Base-by-base conservation (phyloP, 2,113 vertebrate genomes). In the Arenaria interpres region DNA sequence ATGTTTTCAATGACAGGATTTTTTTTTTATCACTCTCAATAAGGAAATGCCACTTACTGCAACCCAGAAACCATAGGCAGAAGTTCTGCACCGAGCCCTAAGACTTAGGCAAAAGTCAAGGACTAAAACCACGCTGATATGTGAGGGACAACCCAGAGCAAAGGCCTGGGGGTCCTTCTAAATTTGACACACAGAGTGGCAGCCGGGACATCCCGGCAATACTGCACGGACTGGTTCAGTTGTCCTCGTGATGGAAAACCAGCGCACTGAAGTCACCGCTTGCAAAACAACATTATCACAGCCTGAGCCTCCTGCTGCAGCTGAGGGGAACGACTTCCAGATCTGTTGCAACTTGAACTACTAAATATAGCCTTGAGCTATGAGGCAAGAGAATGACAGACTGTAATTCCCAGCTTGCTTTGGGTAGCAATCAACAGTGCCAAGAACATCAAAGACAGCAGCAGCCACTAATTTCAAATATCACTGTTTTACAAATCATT, bases 321-420 rank as follows among this genome's bases (percentile, higher is more conserved):
- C 89, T 88, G 28, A 92, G 84, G 89, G 91, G 85, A 95, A 93
- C 54, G 11, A 90, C 87, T 95, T 84, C 79, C 93, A 91, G 80
- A 93, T 91, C 86, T 94, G 96, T 33, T 92, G 86, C 89, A 94
- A 94, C 87, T 94, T 75, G 69, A 96, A 88, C 56, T 67, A 48
- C 94, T 80, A 90, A 96, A 91, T 89, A 93, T 84, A 94, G 94
- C 96, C 96, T 35, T 86, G 81, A 96, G 96, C 96, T 96, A 91
- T 9, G 87, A 89, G 91, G 96, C 93, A 94, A 75, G 73, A 72
- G 92, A 79, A 76, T 35, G 88, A 39, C 88, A 90, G 88, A 7
- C 32, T 87, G 78, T 35, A 82, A 96, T 85, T 96, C 91, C 96
- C 94, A 60, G 94, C 93, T 59, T 41, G 87, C 94, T 96, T 33